Evolutionary conservation across 1,140 invertebrate genomes (phyloP).

Genomic region (Drosophila biarmipes): DNA sequence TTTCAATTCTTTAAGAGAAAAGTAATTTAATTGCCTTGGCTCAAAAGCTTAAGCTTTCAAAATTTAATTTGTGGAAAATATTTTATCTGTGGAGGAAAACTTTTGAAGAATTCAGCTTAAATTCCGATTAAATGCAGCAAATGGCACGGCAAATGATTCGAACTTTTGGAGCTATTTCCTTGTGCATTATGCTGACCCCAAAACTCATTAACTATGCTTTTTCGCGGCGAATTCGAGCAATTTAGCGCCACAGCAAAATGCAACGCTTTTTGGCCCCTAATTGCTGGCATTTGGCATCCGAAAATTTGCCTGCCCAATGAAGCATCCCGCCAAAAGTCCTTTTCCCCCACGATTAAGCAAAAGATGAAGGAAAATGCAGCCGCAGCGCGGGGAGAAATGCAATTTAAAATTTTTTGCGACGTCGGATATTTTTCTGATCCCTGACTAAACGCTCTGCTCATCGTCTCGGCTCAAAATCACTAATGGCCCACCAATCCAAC

Average conservation of each 20-base stretch:
- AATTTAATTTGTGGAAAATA: conserved; percentile 1
- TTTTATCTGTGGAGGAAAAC: neutral
- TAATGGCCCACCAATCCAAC: neutral
- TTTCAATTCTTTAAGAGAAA: neutral
- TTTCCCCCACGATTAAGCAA: neutral
- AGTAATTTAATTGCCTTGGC: neutral
- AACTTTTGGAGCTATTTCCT: conserved; percentile 18
- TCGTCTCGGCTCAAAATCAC: conserved; percentile 26
- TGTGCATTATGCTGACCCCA: conserved; percentile 15
- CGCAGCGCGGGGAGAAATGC: conserved; percentile 54
- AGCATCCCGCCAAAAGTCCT: conserved; percentile 38
- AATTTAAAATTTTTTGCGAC: conserved; percentile 68
- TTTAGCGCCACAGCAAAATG: conserved; percentile 64
- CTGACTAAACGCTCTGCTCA: conserved; percentile 37
- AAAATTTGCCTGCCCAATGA: conserved; percentile 63
- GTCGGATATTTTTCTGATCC: conserved; percentile 29
- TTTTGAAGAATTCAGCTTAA: conserved; percentile 15
- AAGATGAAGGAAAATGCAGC: conserved; percentile 42
- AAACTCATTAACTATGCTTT: conserved; percentile 59
- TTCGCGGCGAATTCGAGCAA: conserved; percentile 35
- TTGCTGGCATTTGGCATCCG: conserved; percentile 57
- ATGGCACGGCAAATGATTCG: conserved; percentile 19
- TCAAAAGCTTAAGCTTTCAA: neutral
- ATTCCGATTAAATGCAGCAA: conserved; percentile 12
- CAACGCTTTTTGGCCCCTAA: conserved; percentile 61